Conservation (phyloP, 2,113 vertebrate genomes). For the Notothenia rossii region DNA sequence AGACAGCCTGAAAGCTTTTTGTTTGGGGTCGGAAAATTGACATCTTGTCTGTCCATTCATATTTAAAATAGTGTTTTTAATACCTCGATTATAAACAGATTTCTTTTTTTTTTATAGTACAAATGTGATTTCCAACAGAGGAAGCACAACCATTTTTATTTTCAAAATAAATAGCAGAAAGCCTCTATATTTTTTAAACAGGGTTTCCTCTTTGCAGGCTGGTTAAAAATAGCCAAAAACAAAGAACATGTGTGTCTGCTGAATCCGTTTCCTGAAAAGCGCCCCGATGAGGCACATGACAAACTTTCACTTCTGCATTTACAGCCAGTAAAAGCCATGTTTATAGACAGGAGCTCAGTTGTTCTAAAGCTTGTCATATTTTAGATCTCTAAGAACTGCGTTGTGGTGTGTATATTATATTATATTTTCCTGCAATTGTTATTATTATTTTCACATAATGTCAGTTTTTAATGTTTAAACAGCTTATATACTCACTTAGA, state of each 20-base stretch:
- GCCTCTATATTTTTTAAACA: not conserved
- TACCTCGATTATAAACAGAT: too few species aligned
- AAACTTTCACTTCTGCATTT: conserved; percentile 79
- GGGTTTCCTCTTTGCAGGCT: not conserved
- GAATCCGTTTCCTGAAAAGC: conserved; percentile 75
- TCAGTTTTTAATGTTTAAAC: conserved; percentile 7
- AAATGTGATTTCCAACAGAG: not conserved
- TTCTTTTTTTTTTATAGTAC: not conserved
- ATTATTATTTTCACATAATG: not conserved
- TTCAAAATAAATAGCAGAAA: not conserved
- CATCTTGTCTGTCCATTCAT: not conserved
- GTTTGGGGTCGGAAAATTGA: not conserved
- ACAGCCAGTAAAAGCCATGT: not conserved
- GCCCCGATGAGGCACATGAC: conserved; percentile 61
- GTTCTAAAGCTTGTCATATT: not conserved
- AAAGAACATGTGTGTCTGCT: conserved; percentile 41
- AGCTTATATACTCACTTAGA: not conserved
- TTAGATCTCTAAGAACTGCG: conserved; percentile 6
- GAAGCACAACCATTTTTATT: not conserved
- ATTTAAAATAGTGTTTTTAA: not conserved
- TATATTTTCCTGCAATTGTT: not conserved
- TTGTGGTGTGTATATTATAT: not conserved
- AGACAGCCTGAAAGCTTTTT: not conserved
- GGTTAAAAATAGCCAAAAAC: conserved; percentile 49
- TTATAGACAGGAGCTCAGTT: not conserved